phyloP scores from a whole-genome alignment of 2,888 invertebrate species.

The Hecatera dysodea region DNA sequence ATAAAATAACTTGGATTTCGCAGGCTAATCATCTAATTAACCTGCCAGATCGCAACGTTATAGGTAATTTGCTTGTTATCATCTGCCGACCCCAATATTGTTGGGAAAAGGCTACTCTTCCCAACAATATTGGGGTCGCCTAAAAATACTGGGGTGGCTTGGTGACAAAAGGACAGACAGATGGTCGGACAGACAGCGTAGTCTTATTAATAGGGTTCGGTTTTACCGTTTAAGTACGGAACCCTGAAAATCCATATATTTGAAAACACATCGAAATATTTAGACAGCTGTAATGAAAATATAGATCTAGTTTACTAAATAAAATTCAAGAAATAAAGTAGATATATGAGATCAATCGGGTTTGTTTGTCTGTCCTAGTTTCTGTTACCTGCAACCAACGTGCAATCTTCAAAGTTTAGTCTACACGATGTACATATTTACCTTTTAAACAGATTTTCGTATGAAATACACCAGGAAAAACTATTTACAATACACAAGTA shows the following conservation, averaged over 20 bases:
- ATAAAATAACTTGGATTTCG: no score
- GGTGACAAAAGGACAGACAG: no score
- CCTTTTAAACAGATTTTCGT: not conserved
- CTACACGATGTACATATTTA: constrained; percentile 16
- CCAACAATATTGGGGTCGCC: no score
- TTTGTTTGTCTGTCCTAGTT: constrained; percentile 7
- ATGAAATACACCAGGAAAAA: not conserved
- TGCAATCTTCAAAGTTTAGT: constrained; percentile 27
- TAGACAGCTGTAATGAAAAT: constrained; percentile 7
- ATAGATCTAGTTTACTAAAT: not conserved
- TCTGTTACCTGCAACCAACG: constrained; percentile 9
- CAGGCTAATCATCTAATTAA: no score
- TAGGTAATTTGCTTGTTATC: no score
- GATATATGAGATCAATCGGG: constrained; percentile 1
- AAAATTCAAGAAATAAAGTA: not conserved
- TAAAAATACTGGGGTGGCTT: no score
- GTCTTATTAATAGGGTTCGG: no score
- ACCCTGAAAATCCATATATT: not conserved
- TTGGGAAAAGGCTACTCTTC: no score
- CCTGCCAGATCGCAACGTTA: no score
- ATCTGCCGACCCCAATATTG: no score
- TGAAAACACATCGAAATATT: constrained; percentile 17
- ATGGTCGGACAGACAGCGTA: no score
- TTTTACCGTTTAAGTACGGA: no score
- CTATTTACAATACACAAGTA: not conserved